Evolutionary conservation across 1,140 invertebrate species (phyloP).

Genomic region (Solenopsis fugax): DNA sequence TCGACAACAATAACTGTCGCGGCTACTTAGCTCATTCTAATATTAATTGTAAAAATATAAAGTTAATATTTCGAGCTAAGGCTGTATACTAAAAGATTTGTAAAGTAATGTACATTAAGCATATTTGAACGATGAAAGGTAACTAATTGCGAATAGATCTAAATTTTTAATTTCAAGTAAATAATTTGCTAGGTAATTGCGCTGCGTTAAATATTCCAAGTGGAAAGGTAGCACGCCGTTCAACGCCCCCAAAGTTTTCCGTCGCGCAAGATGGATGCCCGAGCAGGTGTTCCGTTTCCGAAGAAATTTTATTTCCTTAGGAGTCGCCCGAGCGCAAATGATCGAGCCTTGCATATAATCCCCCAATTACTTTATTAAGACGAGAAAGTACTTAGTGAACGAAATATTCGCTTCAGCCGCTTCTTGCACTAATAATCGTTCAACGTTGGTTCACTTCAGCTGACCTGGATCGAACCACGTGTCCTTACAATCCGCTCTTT

Average conservation of each 20-base stretch:
- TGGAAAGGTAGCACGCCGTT: slow-evolving; percentile 3
- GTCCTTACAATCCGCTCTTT: slow-evolving; percentile 2
- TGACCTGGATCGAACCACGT: background rate
- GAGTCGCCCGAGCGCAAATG: slow-evolving; percentile 34
- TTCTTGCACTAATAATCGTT: slow-evolving; percentile 34
- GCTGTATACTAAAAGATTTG: background rate
- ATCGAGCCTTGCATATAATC: slow-evolving; percentile 45
- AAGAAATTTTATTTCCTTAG: slow-evolving; percentile 46
- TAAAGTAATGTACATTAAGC: background rate
- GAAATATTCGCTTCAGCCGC: background rate
- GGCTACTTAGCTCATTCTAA: too few relatives aligned
- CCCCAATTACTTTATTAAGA: slow-evolving; percentile 17
- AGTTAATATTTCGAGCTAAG: too few relatives aligned
- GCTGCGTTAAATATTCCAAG: slow-evolving; percentile 19
- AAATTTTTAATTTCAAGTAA: slow-evolving; percentile 13
- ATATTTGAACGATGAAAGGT: background rate
- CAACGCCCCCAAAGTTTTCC: slow-evolving; percentile 37
- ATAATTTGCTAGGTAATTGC: slow-evolving; percentile 6
- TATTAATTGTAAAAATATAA: too few relatives aligned
- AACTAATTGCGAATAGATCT: slow-evolving; percentile 9
- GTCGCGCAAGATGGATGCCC: slow-evolving; percentile 47
- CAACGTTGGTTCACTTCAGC: background rate
- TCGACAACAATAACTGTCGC: too few relatives aligned
- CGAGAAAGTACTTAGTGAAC: slow-evolving; percentile 24
- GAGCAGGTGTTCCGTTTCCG: slow-evolving; percentile 42